A percentile compares a stretch with the other conserved stretches of the same genome.
These are phyloP conservation scores for Peromyscus melanophrys DNA, from an alignment of 2,797 vertebrate species.

Conservation along the genomic window DNA sequence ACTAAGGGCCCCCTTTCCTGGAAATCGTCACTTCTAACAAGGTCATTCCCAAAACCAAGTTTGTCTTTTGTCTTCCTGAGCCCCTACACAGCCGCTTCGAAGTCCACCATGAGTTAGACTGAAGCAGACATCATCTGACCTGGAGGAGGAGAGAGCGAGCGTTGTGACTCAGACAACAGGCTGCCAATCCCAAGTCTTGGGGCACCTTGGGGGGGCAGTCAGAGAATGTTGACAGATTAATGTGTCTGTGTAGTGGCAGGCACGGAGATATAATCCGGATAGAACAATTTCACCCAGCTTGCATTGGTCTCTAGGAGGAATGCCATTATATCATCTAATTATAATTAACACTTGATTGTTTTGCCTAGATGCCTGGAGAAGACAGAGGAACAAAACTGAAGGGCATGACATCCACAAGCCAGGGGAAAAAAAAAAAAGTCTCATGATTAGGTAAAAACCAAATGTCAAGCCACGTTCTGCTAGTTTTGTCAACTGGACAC, in stretches of 20 bases:
- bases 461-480: not conserved
- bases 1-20: not conserved
- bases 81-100: not conserved
- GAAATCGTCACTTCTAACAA: not conserved
- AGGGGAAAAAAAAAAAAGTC: not conserved
- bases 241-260: not conserved
- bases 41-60: not conserved
- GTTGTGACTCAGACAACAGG: not conserved
- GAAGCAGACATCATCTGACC: not conserved
- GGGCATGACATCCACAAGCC: not conserved
- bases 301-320: not conserved
- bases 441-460: not conserved
- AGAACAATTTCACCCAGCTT: not conserved
- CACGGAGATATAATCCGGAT: not conserved
- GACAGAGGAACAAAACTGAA: not conserved
- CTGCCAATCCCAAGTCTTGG: not conserved
- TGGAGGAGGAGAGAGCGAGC: not conserved
- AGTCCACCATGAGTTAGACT: not conserved
- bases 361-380: not conserved
- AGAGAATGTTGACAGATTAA: not conserved
- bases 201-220: accelerated
- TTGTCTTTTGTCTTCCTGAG: not conserved
- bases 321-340: not conserved
- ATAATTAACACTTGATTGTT: too few relatives aligned
- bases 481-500: not conserved